phyloP scores from a whole-genome alignment of 2,113 vertebrate species.

The Passerina amoena region DNA sequence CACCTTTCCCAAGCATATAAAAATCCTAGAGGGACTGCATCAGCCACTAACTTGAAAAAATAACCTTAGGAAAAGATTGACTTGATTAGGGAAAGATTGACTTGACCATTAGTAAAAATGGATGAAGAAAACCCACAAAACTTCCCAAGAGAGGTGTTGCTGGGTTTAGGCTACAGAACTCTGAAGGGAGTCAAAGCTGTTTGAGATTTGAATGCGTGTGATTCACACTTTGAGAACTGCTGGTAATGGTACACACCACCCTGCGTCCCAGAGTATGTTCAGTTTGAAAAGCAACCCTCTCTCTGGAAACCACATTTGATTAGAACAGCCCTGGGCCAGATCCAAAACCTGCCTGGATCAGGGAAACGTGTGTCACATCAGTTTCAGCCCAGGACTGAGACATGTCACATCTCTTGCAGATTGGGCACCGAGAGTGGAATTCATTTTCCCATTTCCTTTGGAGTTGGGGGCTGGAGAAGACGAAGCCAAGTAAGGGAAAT shows the following conservation, averaged over 20 bases:
- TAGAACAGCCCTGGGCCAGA: constrained; percentile 25
- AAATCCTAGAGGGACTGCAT: not conserved
- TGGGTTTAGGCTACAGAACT: not conserved
- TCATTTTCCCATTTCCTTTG: constrained; percentile 36
- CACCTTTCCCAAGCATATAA: not conserved
- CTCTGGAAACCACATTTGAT: constrained; percentile 52
- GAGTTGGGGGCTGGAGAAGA: not conserved
- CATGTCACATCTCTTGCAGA: constrained; percentile 25
- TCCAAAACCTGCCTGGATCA: constrained; percentile 22
- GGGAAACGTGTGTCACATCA: constrained; percentile 31
- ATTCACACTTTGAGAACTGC: constrained; percentile 29
- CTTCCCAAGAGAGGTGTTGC: not conserved
- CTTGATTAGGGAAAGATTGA: not conserved
- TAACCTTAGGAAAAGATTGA: not conserved
- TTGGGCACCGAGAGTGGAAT: constrained; percentile 9
- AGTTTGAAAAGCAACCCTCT: constrained; percentile 4
- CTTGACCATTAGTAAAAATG: not conserved
- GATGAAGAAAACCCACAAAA: not conserved
- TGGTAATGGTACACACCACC: not conserved
- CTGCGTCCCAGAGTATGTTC: not conserved
- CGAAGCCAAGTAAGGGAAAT: not conserved
- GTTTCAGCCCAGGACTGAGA: constrained; percentile 17
- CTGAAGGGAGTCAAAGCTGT: constrained; percentile 10
- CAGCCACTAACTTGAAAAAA: not conserved
- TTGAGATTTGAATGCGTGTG: not conserved